These are phyloP conservation scores for Spisula solida DNA, from an alignment of 2,888 invertebrate species.

Conservation along the genomic window DNA sequence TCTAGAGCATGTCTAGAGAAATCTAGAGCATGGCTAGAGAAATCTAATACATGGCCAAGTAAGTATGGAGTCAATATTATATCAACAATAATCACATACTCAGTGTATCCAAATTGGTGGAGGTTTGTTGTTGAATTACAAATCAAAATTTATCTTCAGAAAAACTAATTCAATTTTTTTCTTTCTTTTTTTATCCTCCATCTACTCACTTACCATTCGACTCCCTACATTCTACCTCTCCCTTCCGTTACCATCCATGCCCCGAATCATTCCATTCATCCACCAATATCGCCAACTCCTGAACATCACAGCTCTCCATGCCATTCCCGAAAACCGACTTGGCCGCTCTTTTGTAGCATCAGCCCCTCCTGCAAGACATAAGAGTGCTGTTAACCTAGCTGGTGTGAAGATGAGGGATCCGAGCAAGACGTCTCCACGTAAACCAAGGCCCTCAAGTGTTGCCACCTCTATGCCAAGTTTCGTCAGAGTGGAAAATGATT, in stretches of 20 bases:
- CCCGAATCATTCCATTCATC: constrained; percentile 30
- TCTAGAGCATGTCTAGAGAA: no score
- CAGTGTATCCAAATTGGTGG: constrained; percentile 73
- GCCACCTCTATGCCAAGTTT: constrained; percentile 84
- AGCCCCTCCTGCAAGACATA: constrained; percentile 77
- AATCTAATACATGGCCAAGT: no score
- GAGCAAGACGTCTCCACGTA: constrained; percentile 76
- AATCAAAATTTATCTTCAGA: constrained; percentile 39
- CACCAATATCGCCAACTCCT: constrained; percentile 36
- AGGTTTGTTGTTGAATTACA: constrained; percentile 58
- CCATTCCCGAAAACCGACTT: constrained; percentile 83
- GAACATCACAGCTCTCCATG: constrained; percentile 79
- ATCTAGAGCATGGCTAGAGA: no score
- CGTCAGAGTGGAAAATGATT: constrained; percentile 73
- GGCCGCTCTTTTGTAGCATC: constrained; percentile 85
- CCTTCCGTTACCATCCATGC: not conserved
- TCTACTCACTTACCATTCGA: not conserved
- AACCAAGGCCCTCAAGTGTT: constrained; percentile 84
- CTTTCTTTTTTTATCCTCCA: constrained; percentile 70
- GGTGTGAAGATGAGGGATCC: constrained; percentile 78
- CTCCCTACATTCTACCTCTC: not conserved
- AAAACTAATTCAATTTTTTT: constrained; percentile 62
- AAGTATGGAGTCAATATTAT: constrained; percentile 38
- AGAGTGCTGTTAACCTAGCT: constrained; percentile 76
- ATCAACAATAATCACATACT: constrained; percentile 25